A percentile compares a stretch with the other conserved stretches of the same genome.
These are phyloP conservation scores for Amphiduros pacificus DNA, from an alignment of 2,888 invertebrate genomes.

Conservation along the genomic window DNA sequence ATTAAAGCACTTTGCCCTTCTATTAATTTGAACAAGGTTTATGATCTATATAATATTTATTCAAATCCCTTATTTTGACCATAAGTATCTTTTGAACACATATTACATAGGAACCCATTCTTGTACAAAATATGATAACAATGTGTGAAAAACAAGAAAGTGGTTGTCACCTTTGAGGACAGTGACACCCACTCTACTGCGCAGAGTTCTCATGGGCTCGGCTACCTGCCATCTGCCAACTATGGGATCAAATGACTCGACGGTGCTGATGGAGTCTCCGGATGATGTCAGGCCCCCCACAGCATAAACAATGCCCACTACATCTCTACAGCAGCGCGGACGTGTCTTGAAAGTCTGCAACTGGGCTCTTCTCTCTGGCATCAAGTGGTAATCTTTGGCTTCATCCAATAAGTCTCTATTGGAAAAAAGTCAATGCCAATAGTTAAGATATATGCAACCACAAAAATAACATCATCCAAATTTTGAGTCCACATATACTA, in stretches of 20 bases:
- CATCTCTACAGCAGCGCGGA: slow-evolving; percentile 73
- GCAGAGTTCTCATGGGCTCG: slow-evolving; percentile 81
- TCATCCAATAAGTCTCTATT: slow-evolving; percentile 79
- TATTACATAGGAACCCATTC: too few relatives aligned
- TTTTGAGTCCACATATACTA: too few relatives aligned
- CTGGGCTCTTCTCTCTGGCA: slow-evolving; percentile 79
- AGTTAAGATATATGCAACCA: neutral
- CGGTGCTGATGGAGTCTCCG: slow-evolving; percentile 81
- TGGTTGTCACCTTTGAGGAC: slow-evolving; percentile 78
- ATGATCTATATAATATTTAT: too few relatives aligned
- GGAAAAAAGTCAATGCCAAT: neutral
- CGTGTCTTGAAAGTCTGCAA: slow-evolving; percentile 77
- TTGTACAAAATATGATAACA: too few relatives aligned
- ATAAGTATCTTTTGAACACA: too few relatives aligned
- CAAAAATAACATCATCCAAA: too few relatives aligned
- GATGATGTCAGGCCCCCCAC: slow-evolving; percentile 83
- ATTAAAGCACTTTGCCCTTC: too few relatives aligned
- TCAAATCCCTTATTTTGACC: too few relatives aligned
- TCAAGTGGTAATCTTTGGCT: slow-evolving; percentile 83
- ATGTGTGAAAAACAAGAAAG: too few relatives aligned
- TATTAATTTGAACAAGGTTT: too few relatives aligned
- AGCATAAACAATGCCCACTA: slow-evolving; percentile 81
- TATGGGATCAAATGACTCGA: slow-evolving; percentile 80
- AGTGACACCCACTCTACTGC: slow-evolving; percentile 82
- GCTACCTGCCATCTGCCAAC: slow-evolving; percentile 72